phyloP scores from a whole-genome alignment of 2,797 vertebrate genomes.

The Cynopterus sphinx region DNA sequence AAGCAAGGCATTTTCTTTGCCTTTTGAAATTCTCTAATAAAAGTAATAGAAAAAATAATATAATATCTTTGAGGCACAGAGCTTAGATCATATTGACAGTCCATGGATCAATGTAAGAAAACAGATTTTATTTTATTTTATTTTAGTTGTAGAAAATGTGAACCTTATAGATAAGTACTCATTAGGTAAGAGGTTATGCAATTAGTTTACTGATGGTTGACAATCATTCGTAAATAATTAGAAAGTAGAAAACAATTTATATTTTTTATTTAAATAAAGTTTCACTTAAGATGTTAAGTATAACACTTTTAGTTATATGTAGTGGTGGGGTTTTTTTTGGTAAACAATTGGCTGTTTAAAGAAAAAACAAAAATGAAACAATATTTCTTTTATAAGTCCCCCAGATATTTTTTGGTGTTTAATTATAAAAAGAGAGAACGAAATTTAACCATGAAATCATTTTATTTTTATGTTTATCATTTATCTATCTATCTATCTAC shows the following conservation, averaged over 20 bases:
- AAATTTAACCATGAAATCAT: too few species aligned
- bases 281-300: background rate
- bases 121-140: background rate
- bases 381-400: background rate
- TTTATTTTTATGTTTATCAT: too few species aligned
- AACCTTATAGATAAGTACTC: conserved; percentile 16
- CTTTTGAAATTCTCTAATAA: background rate
- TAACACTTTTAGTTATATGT: background rate
- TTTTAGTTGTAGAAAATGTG: conserved; percentile 16
- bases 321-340: background rate
- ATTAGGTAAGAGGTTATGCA: conserved; percentile 8
- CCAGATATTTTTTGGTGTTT: background rate
- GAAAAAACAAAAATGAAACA: background rate
- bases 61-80: background rate
- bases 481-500: too few species aligned
- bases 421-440: background rate
- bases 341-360: background rate
- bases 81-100: background rate
- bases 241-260: background rate
- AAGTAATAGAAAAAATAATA: background rate
- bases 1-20: background rate
- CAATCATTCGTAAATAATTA: conserved; percentile 24
- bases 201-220: conserved; percentile 21
- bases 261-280: conserved; percentile 27
- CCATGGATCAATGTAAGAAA: background rate